Conservation (phyloP, 1,140 invertebrate genomes). For the Philopotamus ludificatus region DNA sequence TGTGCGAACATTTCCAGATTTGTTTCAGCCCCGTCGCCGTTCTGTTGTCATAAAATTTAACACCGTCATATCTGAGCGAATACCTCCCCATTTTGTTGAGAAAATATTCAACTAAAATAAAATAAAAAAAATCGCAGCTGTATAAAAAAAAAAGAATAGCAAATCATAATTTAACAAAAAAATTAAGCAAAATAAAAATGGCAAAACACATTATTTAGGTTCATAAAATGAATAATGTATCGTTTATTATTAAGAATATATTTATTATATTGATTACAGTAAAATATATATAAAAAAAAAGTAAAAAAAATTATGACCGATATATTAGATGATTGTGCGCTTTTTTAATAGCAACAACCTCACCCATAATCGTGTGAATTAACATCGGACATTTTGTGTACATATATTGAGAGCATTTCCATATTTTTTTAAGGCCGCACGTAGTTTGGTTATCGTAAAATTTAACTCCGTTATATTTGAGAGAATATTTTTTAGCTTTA, state of each 20-base stretch:
- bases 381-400: conserved; percentile 1
- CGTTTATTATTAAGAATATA: too few species aligned
- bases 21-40: neutral
- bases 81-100: neutral
- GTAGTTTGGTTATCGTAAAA: neutral
- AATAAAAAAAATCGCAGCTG: too few species aligned
- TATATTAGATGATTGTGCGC: neutral
- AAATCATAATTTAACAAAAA: too few species aligned
- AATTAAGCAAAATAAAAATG: too few species aligned
- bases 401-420: neutral
- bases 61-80: neutral
- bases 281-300: too few species aligned
- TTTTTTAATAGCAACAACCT: neutral
- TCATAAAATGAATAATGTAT: too few species aligned
- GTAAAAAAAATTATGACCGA: too few species aligned
- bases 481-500: neutral
- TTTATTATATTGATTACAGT: too few species aligned
- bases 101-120: neutral
- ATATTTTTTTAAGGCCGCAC: neutral
- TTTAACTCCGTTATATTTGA: neutral
- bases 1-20: neutral
- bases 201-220: too few species aligned
- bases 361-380: neutral
- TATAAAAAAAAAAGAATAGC: too few species aligned
- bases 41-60: neutral